Evolutionary conservation across 1,140 invertebrate species (phyloP).

Genomic region (Spodoptera frugiperda): DNA sequence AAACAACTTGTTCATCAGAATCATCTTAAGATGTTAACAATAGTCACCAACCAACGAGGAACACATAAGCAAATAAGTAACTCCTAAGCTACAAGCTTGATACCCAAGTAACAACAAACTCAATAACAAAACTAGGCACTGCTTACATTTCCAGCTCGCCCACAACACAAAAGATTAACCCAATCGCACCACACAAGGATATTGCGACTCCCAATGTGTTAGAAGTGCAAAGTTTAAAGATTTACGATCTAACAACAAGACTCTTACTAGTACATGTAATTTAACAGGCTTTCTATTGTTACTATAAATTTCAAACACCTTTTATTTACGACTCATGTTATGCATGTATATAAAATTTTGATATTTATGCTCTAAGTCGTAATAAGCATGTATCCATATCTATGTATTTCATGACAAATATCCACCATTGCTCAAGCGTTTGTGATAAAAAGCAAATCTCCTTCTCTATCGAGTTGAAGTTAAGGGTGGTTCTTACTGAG

Average conservation of each 20-base stretch:
- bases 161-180: conserved; percentile 19
- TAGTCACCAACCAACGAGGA: too few relatives aligned
- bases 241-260: conserved; percentile 44
- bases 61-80: too few relatives aligned
- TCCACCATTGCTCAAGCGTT: conserved; percentile 41
- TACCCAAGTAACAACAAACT: too few relatives aligned
- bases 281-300: conserved; percentile 44
- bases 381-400: conserved; percentile 42
- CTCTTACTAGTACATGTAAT: conserved; percentile 34
- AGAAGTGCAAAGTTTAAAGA: conserved; percentile 41
- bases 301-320: conserved; percentile 34
- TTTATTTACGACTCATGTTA: conserved; percentile 20
- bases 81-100: too few relatives aligned
- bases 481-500: conserved; percentile 10
- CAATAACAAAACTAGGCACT: too few relatives aligned
- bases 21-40: too few relatives aligned
- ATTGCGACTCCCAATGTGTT: conserved; percentile 11
- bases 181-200: conserved; percentile 19
- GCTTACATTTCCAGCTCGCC: background rate
- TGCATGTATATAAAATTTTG: conserved; percentile 17
- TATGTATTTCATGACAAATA: conserved; percentile 37
- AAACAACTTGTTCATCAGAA: too few relatives aligned
- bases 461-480: conserved; percentile 12
- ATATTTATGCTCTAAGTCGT: conserved; percentile 22
- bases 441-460: conserved; percentile 45